A percentile compares a stretch with the other conserved stretches of the same genome.
phyloP scores from a whole-genome alignment of 2,888 invertebrate species.

The Cabera pusaria region DNA sequence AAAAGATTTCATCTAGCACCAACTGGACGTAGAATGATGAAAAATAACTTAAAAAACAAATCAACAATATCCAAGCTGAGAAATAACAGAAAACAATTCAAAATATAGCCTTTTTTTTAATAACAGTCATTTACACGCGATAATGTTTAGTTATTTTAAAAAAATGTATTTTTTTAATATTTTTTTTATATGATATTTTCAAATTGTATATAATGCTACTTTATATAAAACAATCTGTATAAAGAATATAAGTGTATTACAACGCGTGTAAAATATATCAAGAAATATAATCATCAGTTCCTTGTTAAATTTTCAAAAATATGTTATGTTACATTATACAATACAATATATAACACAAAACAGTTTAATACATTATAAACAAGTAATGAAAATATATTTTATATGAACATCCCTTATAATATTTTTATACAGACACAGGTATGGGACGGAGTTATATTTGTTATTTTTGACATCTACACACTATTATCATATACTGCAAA shows the following conservation, averaged over 20 bases:
- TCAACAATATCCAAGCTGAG: conserved; percentile 40
- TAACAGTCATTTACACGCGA: conserved; percentile 12
- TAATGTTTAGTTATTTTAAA: too few species aligned
- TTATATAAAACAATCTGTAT: not conserved
- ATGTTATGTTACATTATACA: not conserved
- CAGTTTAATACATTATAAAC: not conserved
- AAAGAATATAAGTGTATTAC: conserved; percentile 3
- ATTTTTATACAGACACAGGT: conserved; percentile 50
- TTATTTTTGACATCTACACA: conserved; percentile 51
- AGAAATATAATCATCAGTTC: conserved; percentile 21
- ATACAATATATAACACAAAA: not conserved
- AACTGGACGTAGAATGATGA: conserved; percentile 54
- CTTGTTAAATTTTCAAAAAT: conserved; percentile 8
- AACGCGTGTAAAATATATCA: conserved; percentile 10
- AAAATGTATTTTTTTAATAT: too few species aligned
- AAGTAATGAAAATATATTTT: conserved; percentile 9
- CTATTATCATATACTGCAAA: conserved; percentile 34
- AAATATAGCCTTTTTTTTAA: conserved; percentile 15
- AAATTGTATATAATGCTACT: too few species aligned
- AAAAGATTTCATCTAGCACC: conserved; percentile 76
- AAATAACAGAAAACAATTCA: conserved; percentile 31
- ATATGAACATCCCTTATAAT: conserved; percentile 20
- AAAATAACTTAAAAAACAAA: conserved; percentile 39
- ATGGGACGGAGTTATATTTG: conserved; percentile 61
- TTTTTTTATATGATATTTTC: too few species aligned